Base-by-base conservation (phyloP, 2,888 invertebrate species). In the Plutella xylostella region DNA sequence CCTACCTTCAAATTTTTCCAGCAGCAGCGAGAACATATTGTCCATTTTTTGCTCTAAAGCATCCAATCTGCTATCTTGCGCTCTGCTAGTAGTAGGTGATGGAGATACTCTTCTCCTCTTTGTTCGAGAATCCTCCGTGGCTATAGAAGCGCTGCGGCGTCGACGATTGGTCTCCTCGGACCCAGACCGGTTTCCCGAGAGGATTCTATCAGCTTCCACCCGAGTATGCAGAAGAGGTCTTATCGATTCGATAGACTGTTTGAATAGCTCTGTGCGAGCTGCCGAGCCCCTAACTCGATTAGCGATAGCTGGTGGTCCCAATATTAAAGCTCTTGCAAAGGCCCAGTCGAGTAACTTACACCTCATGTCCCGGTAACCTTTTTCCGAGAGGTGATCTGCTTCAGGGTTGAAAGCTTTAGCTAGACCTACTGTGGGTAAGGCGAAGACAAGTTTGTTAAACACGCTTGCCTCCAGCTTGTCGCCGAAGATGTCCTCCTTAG, bases 291-390 rank as follows among this genome's bases (percentile, higher is more conserved):
- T 45, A 17, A 53, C 45, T 18, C 47, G 38, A 17, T 49, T 43
- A 17, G 48, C 50, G 15, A 52, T 45, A 11, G 35, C 45, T 9
- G 51, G 43, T 3, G 52, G 52, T 12, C 48, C 41, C 15, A 49
- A 45, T 30, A 53, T 53, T 2, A 53, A 44, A 9, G 46, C 50
- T 11, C 45, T 22, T 38, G 53, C 51, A 28, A 55, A 49, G 11
- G 46, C 40, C 56, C 56, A 57, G 15, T 48, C 42, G 5, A 57
- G 21, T 49, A 55, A 54, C 17, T 45, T 46, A 1, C 45, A 19
- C 38, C 51, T 57, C 14, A 45, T 39, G 28, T 49, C 46, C 17
- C 48, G 21, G 38, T 52, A 56, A 5, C 18, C 39, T 20, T 49
- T 49, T 34, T 56, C 54, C 7, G 47, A 63, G 20, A 38, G 21